A percentile compares a stretch with the other conserved stretches of the same genome.
These are phyloP conservation scores for Halichoerus grypus DNA, from an alignment of 2,113 vertebrate genomes.

Conservation along the genomic window DNA sequence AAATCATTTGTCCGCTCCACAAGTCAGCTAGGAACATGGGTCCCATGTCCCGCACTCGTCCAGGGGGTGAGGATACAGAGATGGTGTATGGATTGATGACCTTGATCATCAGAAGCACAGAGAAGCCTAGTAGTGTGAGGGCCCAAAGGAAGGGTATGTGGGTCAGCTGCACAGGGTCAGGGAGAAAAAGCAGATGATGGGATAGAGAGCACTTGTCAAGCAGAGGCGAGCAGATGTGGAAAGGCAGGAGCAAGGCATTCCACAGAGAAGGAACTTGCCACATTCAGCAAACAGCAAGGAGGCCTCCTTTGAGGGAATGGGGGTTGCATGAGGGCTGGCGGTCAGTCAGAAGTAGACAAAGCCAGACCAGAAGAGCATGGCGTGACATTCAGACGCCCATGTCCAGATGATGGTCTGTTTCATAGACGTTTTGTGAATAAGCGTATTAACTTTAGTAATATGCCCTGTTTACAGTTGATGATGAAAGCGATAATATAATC, in stretches of 20 bases:
- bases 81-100: neutral
- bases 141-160: rapidly evolving
- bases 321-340: neutral
- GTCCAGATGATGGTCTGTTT: neutral
- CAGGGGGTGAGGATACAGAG: too few species aligned
- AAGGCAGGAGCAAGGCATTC: neutral
- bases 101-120: neutral
- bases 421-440: neutral
- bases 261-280: neutral
- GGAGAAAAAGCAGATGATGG: neutral
- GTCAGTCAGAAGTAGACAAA: neutral
- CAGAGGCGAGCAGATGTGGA: neutral
- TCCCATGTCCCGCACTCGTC: neutral
- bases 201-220: too few species aligned
- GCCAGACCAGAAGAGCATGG: neutral
- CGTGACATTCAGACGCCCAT: neutral
- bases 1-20: neutral
- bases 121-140: too few species aligned
- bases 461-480: neutral
- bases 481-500: neutral
- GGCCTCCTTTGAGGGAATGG: neutral
- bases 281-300: rapidly evolving
- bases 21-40: neutral
- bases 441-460: neutral
- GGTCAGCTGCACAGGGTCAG: neutral